These are phyloP conservation scores for Grantiella picta DNA, from an alignment of 2,113 vertebrate species.

Conservation along the genomic window DNA sequence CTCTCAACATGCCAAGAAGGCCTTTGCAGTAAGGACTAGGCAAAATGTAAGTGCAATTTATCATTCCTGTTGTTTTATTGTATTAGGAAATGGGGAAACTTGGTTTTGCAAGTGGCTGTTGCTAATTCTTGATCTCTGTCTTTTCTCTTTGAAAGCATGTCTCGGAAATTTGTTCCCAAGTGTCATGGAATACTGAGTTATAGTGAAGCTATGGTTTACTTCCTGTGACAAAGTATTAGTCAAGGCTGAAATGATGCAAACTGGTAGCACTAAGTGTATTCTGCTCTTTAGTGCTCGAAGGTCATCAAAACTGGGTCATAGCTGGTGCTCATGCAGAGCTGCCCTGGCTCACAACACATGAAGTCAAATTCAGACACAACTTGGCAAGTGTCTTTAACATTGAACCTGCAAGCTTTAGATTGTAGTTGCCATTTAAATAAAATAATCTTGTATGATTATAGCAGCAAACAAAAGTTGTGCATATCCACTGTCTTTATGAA, in stretches of 20 bases:
- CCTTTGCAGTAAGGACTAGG: neutral
- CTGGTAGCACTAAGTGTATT: neutral
- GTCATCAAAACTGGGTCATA: neutral
- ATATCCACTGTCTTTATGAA: neutral
- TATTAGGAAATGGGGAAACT: neutral
- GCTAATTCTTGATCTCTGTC: neutral
- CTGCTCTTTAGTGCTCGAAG: neutral
- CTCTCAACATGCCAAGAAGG: neutral
- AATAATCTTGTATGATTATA: neutral
- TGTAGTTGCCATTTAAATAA: neutral
- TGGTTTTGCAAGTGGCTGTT: neutral
- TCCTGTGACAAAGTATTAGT: constrained; percentile 8
- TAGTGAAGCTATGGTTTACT: neutral
- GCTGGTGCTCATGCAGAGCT: neutral
- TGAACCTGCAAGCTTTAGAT: neutral
- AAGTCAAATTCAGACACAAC: neutral
- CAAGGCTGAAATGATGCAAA: neutral
- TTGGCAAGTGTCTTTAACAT: neutral
- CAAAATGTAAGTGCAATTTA: neutral
- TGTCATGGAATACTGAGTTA: neutral
- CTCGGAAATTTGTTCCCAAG: neutral
- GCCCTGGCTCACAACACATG: neutral
- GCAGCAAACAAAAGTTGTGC: neutral
- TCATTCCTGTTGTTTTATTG: neutral
- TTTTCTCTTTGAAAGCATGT: neutral